Evolutionary conservation across 2,888 invertebrate species (phyloP), one percentile per base, ranked within the genome.

Genomic region (Cylindroiulus punctatus): DNA sequence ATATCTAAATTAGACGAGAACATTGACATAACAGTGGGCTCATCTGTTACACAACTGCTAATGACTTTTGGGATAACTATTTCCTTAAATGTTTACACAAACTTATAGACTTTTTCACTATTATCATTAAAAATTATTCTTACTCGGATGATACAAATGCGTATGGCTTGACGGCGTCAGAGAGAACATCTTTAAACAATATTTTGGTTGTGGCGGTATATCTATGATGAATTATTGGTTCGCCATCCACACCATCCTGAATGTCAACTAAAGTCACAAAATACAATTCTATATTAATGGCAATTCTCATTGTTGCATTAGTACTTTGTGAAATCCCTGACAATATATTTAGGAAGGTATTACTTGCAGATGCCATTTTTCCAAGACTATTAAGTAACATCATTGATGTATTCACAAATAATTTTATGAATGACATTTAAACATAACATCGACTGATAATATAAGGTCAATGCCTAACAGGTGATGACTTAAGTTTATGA

Each of bases 171-270:
- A 92, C 91, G 26, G 92, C 92, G 88, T 92, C 91, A 10, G 88
- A 87, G 3, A 92, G 88, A 22, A 92, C 91, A 88, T 92, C 92
- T 85, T 89, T 90, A 84, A 92, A 90, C n/a, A 90, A 89, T 76
- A 92, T 91, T 88, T 91, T 91, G 26, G 91, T 89, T 0, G 92
- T 92, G 32, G 93, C 89, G 0, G 92, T 92, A 88, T 92, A 90
- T 36, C 93, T 92, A 89, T 94, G 94, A 88, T 93, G 93, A 87
- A 94, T 92, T 42, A 93, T 91, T 7, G 94, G 94, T 85, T 92
- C 91, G 5, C 91, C 91, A 89, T 93, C 92, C 92, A 93, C 91
- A 7, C 91, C 91, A 89, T 93, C 92, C 92, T 93, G 94, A 85
- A 93, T 91, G 89, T 94, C 94, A 90, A 94, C 93, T 94, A 90